Evolutionary conservation across 2,113 vertebrate species (phyloP).

Genomic region (Pterophyllum scalare): DNA sequence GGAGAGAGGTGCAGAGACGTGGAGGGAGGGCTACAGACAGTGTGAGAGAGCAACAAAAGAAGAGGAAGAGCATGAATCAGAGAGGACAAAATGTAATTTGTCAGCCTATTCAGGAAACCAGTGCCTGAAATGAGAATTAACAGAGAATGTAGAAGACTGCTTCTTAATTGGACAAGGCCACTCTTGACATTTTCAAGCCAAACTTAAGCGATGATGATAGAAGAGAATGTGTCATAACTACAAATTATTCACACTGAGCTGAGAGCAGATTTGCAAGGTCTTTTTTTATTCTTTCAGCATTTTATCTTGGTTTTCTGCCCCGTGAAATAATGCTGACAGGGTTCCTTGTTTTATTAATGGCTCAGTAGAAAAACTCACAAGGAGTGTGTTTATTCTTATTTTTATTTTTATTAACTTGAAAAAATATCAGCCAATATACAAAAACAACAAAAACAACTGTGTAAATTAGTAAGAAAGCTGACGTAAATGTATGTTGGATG

Average conservation of each 20-base stretch:
- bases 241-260: conserved; percentile 60
- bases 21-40: conserved; percentile 12
- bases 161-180: conserved; percentile 79
- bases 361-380: neutral
- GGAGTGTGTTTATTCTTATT: neutral
- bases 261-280: conserved; percentile 42
- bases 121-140: conserved; percentile 72
- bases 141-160: conserved; percentile 64
- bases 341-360: neutral
- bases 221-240: conserved; percentile 66
- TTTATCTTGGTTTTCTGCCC: conserved; percentile 31
- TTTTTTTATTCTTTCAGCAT: conserved; percentile 20
- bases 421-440: neutral
- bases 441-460: neutral
- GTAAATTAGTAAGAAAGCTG: neutral
- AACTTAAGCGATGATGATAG: conserved; percentile 58
- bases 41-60: conserved; percentile 44
- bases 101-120: conserved; percentile 73
- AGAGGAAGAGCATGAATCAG: conserved; percentile 67
- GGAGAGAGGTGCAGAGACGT: conserved; percentile 37
- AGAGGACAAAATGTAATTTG: conserved; percentile 79
- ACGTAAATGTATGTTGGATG: neutral
- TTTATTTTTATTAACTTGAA: neutral
- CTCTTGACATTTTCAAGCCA: conserved; percentile 76
- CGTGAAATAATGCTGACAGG: conserved; percentile 11